Percentiles rank a stretch among this genome's conserved stretches.
phyloP scores from a whole-genome alignment of 1,140 invertebrate species.

The Rhysida immarginata region DNA sequence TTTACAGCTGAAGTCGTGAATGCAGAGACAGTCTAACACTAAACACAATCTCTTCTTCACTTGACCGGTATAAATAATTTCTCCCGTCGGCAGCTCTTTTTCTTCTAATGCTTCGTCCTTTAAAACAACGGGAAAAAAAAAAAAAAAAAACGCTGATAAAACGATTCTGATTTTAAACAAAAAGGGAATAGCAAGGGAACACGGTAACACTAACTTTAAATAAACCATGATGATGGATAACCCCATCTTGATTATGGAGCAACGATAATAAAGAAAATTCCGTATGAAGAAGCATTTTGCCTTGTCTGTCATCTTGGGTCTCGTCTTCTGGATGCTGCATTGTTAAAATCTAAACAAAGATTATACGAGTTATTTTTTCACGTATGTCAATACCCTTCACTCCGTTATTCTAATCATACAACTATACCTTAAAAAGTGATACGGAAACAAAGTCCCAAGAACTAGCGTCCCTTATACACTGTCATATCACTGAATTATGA shows the following conservation, averaged over 20 bases:
- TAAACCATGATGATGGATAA: conserved; percentile 62
- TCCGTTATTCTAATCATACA: too few relatives aligned
- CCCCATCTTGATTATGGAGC: conserved; percentile 51
- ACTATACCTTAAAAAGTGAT: too few relatives aligned
- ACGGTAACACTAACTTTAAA: conserved; percentile 68
- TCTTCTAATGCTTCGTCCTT: conserved; percentile 56
- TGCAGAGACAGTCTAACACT: conserved; percentile 56
- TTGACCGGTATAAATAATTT: conserved; percentile 42
- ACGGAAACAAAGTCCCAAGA: too few relatives aligned
- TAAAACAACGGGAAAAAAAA: conserved; percentile 19
- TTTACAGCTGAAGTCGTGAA: conserved; percentile 54
- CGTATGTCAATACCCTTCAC: too few relatives aligned
- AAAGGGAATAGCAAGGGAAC: too few relatives aligned
- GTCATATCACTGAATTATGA: too few relatives aligned
- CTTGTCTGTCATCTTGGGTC: conserved; percentile 59
- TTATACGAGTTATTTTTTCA: too few relatives aligned
- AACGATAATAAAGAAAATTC: conserved; percentile 60
- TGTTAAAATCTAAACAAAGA: conserved; percentile 35
- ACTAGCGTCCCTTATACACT: too few relatives aligned
- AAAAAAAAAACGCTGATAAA: neutral
- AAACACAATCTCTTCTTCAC: conserved; percentile 49
- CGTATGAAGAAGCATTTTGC: conserved; percentile 64
- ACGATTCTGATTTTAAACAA: too few relatives aligned
- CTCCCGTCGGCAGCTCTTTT: conserved; percentile 33
- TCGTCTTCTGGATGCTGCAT: conserved; percentile 41